phyloP scores from a whole-genome alignment of 2,888 invertebrate genomes.

The Xanthorhoe designata region DNA sequence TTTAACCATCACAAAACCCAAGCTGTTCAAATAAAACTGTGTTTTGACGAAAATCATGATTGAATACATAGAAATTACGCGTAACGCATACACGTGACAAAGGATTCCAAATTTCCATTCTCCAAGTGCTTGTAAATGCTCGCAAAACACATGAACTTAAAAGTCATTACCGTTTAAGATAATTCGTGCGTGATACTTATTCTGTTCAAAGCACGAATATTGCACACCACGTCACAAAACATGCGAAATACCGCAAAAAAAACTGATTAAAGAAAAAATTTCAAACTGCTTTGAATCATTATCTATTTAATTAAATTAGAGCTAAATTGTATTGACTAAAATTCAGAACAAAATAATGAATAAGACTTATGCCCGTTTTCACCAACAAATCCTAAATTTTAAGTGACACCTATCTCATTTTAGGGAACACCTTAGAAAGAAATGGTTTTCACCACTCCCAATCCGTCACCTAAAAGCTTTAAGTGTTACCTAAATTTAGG shows the following conservation, averaged over 20 bases:
- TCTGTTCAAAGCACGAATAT: conserved; percentile 12
- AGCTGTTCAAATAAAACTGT: too few species aligned
- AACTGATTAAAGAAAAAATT: background rate
- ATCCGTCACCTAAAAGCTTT: too few species aligned
- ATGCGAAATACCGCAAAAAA: conserved; percentile 10
- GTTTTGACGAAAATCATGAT: too few species aligned
- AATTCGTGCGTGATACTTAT: conserved; percentile 25
- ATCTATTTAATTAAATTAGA: background rate
- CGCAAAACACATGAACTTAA: conserved; percentile 21
- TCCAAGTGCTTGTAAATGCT: conserved; percentile 14
- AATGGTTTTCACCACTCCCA: too few species aligned
- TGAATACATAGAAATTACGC: background rate
- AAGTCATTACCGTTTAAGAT: conserved; percentile 21
- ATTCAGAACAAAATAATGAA: background rate
- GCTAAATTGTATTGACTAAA: background rate
- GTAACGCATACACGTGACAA: too few species aligned
- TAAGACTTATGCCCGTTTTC: too few species aligned
- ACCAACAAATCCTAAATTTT: too few species aligned
- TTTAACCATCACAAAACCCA: too few species aligned
- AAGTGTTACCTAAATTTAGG: too few species aligned
- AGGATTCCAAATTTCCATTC: conserved; percentile 7
- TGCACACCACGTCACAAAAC: conserved; percentile 6
- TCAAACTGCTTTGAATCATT: background rate
- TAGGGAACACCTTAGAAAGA: too few species aligned
- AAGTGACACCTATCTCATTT: too few species aligned